These are phyloP conservation scores for Glaucopsyche alexis DNA, from an alignment of 2,888 invertebrate species.

Conservation along the genomic window DNA sequence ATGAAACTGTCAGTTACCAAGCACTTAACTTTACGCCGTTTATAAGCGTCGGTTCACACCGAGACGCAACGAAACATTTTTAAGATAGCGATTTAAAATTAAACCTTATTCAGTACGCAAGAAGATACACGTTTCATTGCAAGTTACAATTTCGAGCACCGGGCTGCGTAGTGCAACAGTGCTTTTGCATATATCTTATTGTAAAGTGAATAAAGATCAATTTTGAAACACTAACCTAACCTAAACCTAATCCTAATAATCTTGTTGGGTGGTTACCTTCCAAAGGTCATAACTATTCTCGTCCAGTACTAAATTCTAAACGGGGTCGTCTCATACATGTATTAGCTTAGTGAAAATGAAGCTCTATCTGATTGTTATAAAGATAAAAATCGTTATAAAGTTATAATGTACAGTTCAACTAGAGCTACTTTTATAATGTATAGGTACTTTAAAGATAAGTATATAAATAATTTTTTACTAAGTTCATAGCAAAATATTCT, in stretches of 20 bases:
- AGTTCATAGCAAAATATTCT: too few species aligned
- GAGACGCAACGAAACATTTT: too few species aligned
- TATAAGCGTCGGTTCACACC: not conserved
- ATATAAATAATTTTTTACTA: too few species aligned
- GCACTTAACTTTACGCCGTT: conserved; percentile 9
- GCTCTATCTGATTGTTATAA: not conserved
- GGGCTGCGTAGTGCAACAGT: too few species aligned
- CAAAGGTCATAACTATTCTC: conserved; percentile 11
- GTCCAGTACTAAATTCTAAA: not conserved
- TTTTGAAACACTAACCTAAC: too few species aligned
- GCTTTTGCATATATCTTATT: too few species aligned
- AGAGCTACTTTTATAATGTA: not conserved
- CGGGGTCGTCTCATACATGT: not conserved
- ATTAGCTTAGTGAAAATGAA: not conserved
- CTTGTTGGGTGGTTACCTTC: conserved; percentile 14
- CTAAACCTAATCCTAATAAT: too few species aligned
- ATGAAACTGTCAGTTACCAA: not conserved
- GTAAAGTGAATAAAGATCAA: too few species aligned
- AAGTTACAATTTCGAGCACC: too few species aligned
- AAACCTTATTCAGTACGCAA: too few species aligned
- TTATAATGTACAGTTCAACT: not conserved
- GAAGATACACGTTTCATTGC: too few species aligned
- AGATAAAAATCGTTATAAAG: not conserved
- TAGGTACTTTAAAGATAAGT: not conserved
- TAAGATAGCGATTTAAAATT: too few species aligned